Evolutionary conservation across 2,888 invertebrate genomes (phyloP).

Genomic region (Parnassius mnemosyne): DNA sequence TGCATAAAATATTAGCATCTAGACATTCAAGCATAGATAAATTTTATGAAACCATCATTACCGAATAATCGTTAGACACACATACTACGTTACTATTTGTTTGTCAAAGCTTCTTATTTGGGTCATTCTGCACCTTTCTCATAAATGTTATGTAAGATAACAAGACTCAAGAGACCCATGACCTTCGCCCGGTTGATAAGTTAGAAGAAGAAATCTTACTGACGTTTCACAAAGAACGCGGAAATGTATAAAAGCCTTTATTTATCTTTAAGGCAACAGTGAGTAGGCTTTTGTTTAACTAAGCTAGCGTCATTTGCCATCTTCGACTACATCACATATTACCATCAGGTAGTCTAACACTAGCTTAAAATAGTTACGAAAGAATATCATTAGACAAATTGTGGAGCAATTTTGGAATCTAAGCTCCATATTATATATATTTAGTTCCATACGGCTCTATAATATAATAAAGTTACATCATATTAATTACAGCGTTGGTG

Average conservation of each 20-base stretch:
- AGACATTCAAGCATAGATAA: background rate
- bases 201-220: background rate
- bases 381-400: no score
- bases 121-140: background rate
- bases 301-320: no score
- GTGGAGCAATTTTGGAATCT: no score
- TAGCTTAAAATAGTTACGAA: no score
- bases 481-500: no score
- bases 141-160: background rate
- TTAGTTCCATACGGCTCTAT: no score
- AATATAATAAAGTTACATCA: no score
- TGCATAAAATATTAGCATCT: background rate
- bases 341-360: no score
- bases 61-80: background rate
- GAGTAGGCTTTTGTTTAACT: no score
- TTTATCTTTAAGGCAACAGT: background rate
- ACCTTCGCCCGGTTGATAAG: slow-evolving; percentile 1
- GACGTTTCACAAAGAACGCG: background rate
- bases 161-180: background rate
- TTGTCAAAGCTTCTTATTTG: background rate
- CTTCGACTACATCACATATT: no score
- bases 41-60: background rate
- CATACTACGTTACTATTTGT: background rate
- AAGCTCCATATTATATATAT: no score
- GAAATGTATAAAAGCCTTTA: background rate